Evolutionary conservation across 2,888 invertebrate species (phyloP).

Genomic region (Aquatica leii): DNA sequence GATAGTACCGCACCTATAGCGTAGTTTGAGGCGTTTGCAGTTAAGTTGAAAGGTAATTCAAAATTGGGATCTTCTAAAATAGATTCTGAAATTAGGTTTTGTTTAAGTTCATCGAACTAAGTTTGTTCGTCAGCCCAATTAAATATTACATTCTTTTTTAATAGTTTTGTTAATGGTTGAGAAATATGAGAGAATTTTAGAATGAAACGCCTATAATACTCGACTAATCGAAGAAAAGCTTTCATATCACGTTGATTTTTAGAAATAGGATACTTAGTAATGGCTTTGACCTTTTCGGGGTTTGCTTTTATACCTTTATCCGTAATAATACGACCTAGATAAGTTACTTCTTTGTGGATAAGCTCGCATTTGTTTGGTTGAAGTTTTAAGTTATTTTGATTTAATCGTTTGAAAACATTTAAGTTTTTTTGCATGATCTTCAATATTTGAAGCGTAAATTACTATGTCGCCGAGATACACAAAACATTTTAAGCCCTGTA

Average conservation of each 20-base stretch:
- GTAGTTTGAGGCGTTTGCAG: constrained; percentile 1
- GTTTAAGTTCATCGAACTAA: constrained; percentile 16
- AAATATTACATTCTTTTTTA: background rate
- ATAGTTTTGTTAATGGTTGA: background rate
- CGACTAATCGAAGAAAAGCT: background rate
- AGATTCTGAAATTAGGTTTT: background rate
- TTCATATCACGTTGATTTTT: constrained; percentile 5
- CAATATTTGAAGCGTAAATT: too few species aligned
- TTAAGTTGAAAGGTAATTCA: too few species aligned
- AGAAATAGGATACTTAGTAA: constrained; percentile 45
- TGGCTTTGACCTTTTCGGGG: constrained; percentile 45
- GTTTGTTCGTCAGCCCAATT: too few species aligned
- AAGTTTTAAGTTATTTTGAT: too few species aligned
- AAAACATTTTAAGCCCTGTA: too few species aligned
- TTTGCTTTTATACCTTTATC: constrained; percentile 52
- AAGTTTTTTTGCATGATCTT: too few species aligned
- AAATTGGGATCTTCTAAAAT: constrained; percentile 7
- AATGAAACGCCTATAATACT: too few species aligned
- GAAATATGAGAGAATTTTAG: background rate
- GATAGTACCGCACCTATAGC: too few species aligned
- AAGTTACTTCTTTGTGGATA: constrained; percentile 49
- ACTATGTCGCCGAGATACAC: too few species aligned
- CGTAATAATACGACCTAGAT: constrained; percentile 54
- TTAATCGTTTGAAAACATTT: too few species aligned
- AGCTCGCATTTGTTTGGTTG: constrained; percentile 54